Conservation (phyloP, 2,113 vertebrate species). For the Plectropomus leopardus region DNA sequence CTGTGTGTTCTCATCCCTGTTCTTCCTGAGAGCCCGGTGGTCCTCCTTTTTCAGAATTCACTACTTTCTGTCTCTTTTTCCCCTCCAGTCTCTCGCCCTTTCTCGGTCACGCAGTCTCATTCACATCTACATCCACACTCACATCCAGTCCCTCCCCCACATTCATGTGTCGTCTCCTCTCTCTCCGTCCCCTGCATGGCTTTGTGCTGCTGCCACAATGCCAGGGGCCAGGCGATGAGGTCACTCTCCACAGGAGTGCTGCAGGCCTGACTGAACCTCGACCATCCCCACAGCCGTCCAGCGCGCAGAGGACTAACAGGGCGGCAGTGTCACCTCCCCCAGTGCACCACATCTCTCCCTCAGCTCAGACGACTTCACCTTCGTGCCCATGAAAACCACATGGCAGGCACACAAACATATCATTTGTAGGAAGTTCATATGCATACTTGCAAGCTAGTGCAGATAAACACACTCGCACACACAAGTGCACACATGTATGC, state of each 20-base stretch:
- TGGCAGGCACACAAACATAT: background rate
- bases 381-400: constrained; percentile 13
- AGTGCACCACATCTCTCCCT: constrained; percentile 38
- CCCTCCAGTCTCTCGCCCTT: too few species aligned
- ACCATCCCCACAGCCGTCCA: constrained; percentile 65
- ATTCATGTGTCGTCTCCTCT: constrained; percentile 58
- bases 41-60: constrained; percentile 54
- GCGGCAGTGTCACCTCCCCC: constrained; percentile 50
- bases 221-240: constrained; percentile 82
- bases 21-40: constrained; percentile 66
- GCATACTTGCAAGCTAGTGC: constrained; percentile 8
- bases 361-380: constrained; percentile 39
- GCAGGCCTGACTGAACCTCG: constrained; percentile 78
- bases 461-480: constrained; percentile 12
- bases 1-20: constrained; percentile 60
- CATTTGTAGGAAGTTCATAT: constrained; percentile 28
- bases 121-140: constrained; percentile 61
- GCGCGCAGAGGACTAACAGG: constrained; percentile 18
- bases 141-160: constrained; percentile 74
- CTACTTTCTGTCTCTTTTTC: constrained; percentile 40
- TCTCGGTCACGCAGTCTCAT: constrained; percentile 59
- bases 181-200: constrained; percentile 75
- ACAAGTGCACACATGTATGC: constrained; percentile 11
- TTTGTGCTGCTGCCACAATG: constrained; percentile 82
- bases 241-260: constrained; percentile 83